phyloP scores from a whole-genome alignment of 2,888 invertebrate species.

The Agriotes lineatus region DNA sequence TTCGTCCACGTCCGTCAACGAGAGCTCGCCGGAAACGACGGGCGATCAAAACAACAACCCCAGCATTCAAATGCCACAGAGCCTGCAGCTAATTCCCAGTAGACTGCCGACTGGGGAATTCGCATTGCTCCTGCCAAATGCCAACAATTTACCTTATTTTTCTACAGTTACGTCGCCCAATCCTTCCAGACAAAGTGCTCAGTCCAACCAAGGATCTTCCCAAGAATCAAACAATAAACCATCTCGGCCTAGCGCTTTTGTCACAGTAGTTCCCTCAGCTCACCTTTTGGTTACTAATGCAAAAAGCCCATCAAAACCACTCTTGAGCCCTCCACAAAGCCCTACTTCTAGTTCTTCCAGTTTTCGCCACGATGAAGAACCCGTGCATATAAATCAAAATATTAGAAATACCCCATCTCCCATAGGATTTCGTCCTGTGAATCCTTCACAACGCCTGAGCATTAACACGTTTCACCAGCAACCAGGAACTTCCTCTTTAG shows the following conservation, averaged over 20 bases:
- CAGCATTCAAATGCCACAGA: slow-evolving; percentile 72
- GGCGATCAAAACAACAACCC: slow-evolving; percentile 70
- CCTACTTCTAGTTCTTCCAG: slow-evolving; percentile 69
- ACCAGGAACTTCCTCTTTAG: neutral
- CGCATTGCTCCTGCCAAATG: slow-evolving; percentile 74
- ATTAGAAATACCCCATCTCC: slow-evolving; percentile 51
- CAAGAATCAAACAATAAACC: slow-evolving; percentile 27
- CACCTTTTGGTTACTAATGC: slow-evolving; percentile 43
- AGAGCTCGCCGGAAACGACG: slow-evolving; percentile 55
- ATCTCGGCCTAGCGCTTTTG: slow-evolving; percentile 67
- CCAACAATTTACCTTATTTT: slow-evolving; percentile 68
- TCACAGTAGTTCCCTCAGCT: slow-evolving; percentile 59
- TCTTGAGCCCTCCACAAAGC: slow-evolving; percentile 76
- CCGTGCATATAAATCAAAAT: neutral
- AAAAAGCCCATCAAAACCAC: slow-evolving; percentile 44
- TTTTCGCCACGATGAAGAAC: slow-evolving; percentile 32
- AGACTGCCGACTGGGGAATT: slow-evolving; percentile 76
- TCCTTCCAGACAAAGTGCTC: neutral
- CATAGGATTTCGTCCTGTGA: slow-evolving; percentile 60
- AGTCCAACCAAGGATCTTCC: slow-evolving; percentile 46
- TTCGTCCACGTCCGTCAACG: slow-evolving; percentile 57
- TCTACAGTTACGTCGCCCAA: slow-evolving; percentile 59
- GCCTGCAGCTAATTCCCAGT: slow-evolving; percentile 76
- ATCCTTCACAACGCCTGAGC: slow-evolving; percentile 48
- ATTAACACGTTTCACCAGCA: slow-evolving; percentile 6